phyloP scores from a whole-genome alignment of 2,888 invertebrate genomes.

The Drosophila picticornis region DNA sequence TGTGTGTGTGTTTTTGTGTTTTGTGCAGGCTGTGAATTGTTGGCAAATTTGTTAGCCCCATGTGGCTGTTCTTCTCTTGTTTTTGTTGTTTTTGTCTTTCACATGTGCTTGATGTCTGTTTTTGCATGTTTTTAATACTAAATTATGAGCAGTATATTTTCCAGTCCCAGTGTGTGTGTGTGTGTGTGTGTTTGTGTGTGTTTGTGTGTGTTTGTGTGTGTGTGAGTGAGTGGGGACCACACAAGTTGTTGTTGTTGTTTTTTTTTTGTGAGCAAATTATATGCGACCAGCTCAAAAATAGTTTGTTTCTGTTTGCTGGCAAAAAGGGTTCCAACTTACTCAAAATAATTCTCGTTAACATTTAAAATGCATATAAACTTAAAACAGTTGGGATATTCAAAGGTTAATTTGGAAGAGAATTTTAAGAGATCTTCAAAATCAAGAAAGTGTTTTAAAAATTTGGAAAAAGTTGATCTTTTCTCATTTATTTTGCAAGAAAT shows the following conservation, averaged over 20 bases:
- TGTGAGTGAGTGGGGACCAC: slow-evolving; percentile 42
- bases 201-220: too few species aligned
- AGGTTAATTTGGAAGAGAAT: not conserved
- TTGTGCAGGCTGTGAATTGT: slow-evolving; percentile 67
- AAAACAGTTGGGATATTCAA: not conserved
- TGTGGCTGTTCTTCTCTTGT: slow-evolving; percentile 40
- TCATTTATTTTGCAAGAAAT: not conserved
- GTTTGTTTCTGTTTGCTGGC: slow-evolving; percentile 27
- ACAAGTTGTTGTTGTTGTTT: slow-evolving; percentile 45
- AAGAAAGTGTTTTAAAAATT: not conserved
- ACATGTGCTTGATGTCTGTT: slow-evolving; percentile 73
- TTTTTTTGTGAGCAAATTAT: slow-evolving; percentile 44
- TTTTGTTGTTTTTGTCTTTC: slow-evolving; percentile 41
- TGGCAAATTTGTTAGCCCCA: slow-evolving; percentile 77
- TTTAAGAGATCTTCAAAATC: not conserved
- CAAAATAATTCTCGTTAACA: not conserved
- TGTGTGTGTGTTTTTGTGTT: slow-evolving; percentile 33
- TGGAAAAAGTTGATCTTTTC: not conserved
- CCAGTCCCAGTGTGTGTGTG: slow-evolving; percentile 4
- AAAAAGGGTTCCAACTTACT: not conserved
- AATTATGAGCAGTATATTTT: slow-evolving; percentile 70
- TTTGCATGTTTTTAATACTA: slow-evolving; percentile 74
- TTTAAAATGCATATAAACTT: not conserved
- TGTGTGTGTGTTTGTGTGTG: slow-evolving; percentile 10
- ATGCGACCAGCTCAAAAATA: slow-evolving; percentile 24